phyloP scores from a whole-genome alignment of 2,113 vertebrate species.

The Pteruthius melanotis region DNA sequence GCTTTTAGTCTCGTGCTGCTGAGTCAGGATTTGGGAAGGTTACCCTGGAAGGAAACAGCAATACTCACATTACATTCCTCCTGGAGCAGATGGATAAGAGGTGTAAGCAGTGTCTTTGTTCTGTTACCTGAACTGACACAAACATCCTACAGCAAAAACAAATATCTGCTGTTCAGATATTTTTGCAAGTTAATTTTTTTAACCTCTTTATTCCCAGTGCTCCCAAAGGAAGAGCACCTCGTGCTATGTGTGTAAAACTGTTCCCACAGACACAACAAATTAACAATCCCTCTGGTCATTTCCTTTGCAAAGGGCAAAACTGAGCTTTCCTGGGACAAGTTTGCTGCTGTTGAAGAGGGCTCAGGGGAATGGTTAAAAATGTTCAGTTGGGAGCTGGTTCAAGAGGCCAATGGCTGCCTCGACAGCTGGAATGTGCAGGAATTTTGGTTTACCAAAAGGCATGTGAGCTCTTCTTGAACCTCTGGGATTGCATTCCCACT shows the following conservation, averaged over 20 bases:
- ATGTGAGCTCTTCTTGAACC: not conserved
- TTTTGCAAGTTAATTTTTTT: constrained; percentile 6
- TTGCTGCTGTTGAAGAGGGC: not conserved
- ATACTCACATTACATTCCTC: accelerated
- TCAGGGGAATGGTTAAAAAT: constrained; percentile 13
- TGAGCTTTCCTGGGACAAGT: not conserved
- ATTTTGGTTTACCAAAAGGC: not conserved
- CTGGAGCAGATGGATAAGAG: not conserved
- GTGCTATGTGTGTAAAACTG: not conserved
- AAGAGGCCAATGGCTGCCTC: not conserved
- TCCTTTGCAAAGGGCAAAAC: not conserved
- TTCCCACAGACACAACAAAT: not conserved
- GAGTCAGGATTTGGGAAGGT: not conserved
- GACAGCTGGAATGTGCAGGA: constrained; percentile 32
- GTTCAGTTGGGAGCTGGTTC: not conserved
- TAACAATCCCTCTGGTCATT: not conserved
- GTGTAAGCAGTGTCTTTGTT: not conserved
- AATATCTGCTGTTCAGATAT: not conserved
- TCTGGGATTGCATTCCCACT: not conserved
- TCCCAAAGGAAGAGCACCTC: not conserved
- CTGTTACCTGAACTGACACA: not conserved
- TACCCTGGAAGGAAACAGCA: not conserved
- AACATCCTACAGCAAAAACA: not conserved
- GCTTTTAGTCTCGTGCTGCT: not conserved
- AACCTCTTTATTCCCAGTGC: not conserved